A percentile compares a stretch with the other conserved stretches of the same genome.
These are phyloP conservation scores for Mycalesis mineus DNA, from an alignment of 2,888 invertebrate genomes.

Conservation along the genomic window DNA sequence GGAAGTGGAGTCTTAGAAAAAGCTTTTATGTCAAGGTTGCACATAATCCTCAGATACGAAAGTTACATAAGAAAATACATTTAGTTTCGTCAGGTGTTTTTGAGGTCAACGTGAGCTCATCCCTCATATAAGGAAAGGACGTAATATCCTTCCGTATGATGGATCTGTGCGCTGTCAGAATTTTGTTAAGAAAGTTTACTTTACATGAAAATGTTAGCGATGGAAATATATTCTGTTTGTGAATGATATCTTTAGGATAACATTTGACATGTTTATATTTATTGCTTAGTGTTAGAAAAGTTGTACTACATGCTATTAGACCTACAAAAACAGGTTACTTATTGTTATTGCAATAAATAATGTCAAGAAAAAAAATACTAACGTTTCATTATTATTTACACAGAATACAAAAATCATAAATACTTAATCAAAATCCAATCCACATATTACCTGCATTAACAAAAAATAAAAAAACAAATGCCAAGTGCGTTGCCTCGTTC, in stretches of 20 bases:
- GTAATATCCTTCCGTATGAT: conserved; percentile 18
- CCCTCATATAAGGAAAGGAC: conserved; percentile 14
- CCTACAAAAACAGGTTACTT: too few relatives aligned
- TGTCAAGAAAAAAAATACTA: too few relatives aligned
- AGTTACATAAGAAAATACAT: conserved; percentile 15
- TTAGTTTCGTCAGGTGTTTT: conserved; percentile 17
- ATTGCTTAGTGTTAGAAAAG: not conserved
- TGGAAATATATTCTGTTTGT: conserved; percentile 1
- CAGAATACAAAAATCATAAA: too few relatives aligned
- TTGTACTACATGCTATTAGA: not conserved
- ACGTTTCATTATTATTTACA: too few relatives aligned
- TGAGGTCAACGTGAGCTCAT: conserved; percentile 18
- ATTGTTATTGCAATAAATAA: too few relatives aligned
- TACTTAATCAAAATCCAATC: too few relatives aligned
- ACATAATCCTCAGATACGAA: conserved; percentile 5
- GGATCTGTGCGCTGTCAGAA: conserved; percentile 19
- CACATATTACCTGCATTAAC: too few relatives aligned
- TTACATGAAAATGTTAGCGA: conserved; percentile 9
- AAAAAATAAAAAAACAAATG: too few relatives aligned
- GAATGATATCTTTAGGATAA: not conserved
- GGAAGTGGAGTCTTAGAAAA: not conserved
- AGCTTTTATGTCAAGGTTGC: not conserved
- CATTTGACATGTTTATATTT: not conserved
- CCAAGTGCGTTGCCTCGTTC: too few relatives aligned
- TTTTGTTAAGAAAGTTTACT: conserved; percentile 14